phyloP scores from a whole-genome alignment of 2,113 vertebrate species.

The Lipotes vexillifer region DNA sequence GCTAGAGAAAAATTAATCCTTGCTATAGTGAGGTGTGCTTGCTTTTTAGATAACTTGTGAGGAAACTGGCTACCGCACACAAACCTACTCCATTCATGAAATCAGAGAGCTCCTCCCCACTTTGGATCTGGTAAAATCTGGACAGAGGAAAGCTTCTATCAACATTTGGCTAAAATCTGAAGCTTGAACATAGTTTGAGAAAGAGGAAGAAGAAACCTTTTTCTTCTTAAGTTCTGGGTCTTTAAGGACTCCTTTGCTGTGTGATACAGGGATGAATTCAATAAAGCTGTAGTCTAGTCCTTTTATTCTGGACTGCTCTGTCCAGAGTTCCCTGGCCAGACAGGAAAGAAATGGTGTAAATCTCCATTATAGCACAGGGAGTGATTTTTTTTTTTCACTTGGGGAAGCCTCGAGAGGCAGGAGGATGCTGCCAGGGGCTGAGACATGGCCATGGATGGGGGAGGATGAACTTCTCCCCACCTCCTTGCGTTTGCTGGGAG shows the following conservation, averaged over 20 bases:
- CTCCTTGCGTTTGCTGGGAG: background rate
- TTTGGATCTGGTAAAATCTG: background rate
- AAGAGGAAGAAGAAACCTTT: background rate
- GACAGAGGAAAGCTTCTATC: background rate
- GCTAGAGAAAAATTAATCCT: background rate
- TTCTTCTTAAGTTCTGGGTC: background rate
- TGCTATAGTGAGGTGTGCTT: background rate
- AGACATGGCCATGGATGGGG: constrained; percentile 69
- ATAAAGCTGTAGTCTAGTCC: background rate
- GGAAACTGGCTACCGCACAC: background rate
- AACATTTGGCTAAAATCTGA: background rate
- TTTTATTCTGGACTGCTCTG: background rate
- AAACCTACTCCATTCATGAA: background rate
- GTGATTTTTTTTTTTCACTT: constrained; percentile 64
- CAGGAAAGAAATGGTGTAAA: background rate
- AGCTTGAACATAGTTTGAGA: background rate
- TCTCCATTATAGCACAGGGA: background rate
- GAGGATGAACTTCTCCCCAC: background rate
- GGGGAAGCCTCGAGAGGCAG: constrained; percentile 79
- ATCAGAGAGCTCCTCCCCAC: background rate
- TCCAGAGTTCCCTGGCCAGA: background rate
- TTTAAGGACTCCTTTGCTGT: background rate
- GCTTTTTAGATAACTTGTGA: background rate
- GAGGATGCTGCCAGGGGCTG: constrained; percentile 78
- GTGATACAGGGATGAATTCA: background rate